These are phyloP conservation scores for Copidosoma floridanum DNA, from an alignment of 1,140 invertebrate species.

Conservation along the genomic window DNA sequence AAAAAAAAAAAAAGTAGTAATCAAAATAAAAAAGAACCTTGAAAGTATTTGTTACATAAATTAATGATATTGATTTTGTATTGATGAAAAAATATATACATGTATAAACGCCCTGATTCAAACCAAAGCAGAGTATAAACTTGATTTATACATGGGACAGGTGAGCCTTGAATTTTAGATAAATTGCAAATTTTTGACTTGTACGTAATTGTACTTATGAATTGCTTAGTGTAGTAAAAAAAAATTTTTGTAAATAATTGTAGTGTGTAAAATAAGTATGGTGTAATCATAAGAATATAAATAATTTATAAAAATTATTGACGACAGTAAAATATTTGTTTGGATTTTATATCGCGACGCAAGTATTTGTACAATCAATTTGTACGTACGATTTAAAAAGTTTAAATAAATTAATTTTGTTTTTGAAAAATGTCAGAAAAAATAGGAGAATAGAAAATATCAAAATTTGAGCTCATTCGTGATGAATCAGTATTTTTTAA, in stretches of 20 bases:
- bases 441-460: no score
- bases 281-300: conserved; percentile 2
- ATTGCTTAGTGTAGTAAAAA: conserved; percentile 1
- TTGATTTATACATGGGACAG: not conserved
- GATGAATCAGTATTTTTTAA: no score
- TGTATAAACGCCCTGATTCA: no score
- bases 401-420: no score
- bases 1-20: no score
- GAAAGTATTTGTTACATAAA: no score
- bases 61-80: no score
- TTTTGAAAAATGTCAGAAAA: no score
- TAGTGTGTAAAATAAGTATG: conserved; percentile 9
- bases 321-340: not conserved
- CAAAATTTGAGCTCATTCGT: no score
- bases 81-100: no score
- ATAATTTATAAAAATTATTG: not conserved
- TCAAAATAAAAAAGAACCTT: no score
- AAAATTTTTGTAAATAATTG: conserved; percentile 16
- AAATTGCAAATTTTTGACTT: conserved; percentile 9
- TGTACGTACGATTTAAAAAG: conserved; percentile 12
- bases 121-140: no score
- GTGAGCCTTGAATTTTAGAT: conserved; percentile 5
- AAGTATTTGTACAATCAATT: conserved; percentile 16
- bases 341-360: conserved; percentile 1
- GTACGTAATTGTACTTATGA: not conserved